A percentile compares a stretch with the other conserved stretches of the same genome.
phyloP scores from a whole-genome alignment of 2,113 vertebrate species.

The Lutjanus erythropterus region DNA sequence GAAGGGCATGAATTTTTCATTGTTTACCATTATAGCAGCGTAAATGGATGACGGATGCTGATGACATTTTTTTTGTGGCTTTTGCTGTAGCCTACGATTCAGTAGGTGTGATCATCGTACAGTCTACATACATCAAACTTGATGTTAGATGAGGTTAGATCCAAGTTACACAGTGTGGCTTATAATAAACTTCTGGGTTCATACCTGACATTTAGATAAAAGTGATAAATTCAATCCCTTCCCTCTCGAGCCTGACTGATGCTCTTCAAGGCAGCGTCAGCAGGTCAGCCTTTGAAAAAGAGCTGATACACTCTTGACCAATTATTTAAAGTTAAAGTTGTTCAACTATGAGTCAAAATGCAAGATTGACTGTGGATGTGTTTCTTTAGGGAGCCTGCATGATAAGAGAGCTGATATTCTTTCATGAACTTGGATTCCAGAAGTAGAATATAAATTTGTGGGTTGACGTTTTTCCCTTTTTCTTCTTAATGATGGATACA shows the following conservation, averaged over 20 bases:
- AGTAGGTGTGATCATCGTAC: no score
- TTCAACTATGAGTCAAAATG: not conserved
- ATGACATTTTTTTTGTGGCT: no score
- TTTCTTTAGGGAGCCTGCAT: slow-evolving; percentile 11
- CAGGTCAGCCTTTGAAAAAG: slow-evolving; percentile 32
- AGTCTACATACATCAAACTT: no score
- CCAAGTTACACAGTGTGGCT: no score
- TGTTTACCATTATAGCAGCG: no score
- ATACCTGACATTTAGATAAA: slow-evolving; percentile 16
- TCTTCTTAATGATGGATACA: not conserved
- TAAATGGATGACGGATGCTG: no score
- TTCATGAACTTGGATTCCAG: slow-evolving; percentile 6
- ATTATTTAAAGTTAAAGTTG: not conserved
- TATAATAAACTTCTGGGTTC: no score
- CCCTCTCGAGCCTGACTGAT: not conserved
- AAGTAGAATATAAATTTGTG: not conserved
- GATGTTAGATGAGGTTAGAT: no score
- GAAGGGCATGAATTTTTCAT: no score
- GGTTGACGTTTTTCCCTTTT: not conserved
- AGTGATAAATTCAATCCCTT: not conserved
- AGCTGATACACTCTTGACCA: slow-evolving; percentile 6
- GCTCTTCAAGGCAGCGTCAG: slow-evolving; percentile 3
- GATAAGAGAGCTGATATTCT: not conserved
- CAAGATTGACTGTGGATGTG: slow-evolving; percentile 26
- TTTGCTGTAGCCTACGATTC: no score